These are phyloP conservation scores for Mythimna lalbum DNA, from an alignment of 2,888 invertebrate species.

Conservation along the genomic window DNA sequence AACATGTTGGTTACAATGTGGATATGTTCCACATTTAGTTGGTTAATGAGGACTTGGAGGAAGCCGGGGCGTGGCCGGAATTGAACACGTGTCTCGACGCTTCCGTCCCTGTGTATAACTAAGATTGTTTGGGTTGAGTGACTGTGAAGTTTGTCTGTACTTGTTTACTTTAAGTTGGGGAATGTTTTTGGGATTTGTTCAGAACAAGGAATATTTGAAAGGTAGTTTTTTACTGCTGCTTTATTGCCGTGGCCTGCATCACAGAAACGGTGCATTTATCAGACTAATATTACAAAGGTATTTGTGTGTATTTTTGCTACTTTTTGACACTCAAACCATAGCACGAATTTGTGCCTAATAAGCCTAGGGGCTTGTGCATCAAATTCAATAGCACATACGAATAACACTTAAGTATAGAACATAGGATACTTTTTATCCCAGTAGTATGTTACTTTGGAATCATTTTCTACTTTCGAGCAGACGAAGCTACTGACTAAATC, in stretches of 20 bases:
- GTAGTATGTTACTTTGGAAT: no score
- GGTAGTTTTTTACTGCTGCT: not conserved
- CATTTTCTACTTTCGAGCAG: no score
- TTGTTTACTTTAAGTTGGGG: constrained; percentile 9
- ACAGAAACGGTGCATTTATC: not conserved
- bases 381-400: no score
- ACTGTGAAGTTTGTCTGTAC: constrained; percentile 7
- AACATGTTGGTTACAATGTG: constrained; percentile 48
- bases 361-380: no score
- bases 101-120: constrained; percentile 76
- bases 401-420: no score
- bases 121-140: constrained; percentile 23
- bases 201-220: not conserved
- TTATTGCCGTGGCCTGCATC: not conserved
- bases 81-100: constrained; percentile 78
- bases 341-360: no score
- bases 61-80: constrained; percentile 73
- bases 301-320: no score
- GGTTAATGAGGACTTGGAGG: constrained; percentile 74
- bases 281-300: not conserved
- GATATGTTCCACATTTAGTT: constrained; percentile 70
- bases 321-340: no score
- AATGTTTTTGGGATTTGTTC: constrained; percentile 9
- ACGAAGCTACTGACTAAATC: no score
- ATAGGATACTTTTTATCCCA: no score